A percentile compares a stretch with the other conserved stretches of the same genome.
Conservation (phyloP, 2,113 vertebrate genomes). For the Carassius auratus region DNA sequence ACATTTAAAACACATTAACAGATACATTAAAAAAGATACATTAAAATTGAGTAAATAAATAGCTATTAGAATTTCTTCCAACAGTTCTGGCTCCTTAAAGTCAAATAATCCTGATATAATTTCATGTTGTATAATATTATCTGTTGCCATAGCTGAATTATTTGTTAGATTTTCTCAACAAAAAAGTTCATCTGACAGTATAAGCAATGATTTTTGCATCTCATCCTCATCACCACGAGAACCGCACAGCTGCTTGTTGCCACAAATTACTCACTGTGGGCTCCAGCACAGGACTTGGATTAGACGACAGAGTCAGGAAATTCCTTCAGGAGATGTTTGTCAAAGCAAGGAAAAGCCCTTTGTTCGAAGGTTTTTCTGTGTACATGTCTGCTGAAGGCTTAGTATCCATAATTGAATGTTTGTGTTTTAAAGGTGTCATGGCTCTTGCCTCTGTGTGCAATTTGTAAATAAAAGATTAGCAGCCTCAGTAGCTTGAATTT, state of each 20-base stretch:
- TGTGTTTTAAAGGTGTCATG: background rate
- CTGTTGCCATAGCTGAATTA: background rate
- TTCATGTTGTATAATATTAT: background rate
- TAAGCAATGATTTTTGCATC: background rate
- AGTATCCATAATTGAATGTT: background rate
- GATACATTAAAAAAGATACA: no score
- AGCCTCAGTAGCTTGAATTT: background rate
- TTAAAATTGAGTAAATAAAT: background rate
- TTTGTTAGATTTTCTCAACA: background rate
- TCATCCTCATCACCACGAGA: conserved; percentile 25
- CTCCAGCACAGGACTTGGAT: background rate
- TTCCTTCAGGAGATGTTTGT: conserved; percentile 13
- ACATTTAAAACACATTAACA: no score
- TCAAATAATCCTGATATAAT: no score
- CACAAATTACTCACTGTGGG: background rate
- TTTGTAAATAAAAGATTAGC: background rate
- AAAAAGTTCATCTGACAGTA: background rate
- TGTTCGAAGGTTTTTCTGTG: background rate
- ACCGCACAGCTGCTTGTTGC: conserved; percentile 9
- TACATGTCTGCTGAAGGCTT: background rate
- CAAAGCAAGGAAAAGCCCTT: background rate
- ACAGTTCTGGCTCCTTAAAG: background rate
- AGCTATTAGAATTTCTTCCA: background rate
- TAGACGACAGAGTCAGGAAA: background rate
- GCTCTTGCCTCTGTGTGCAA: background rate